phyloP scores from a whole-genome alignment of 2,797 vertebrate genomes.

The Lagodon rhomboides region DNA sequence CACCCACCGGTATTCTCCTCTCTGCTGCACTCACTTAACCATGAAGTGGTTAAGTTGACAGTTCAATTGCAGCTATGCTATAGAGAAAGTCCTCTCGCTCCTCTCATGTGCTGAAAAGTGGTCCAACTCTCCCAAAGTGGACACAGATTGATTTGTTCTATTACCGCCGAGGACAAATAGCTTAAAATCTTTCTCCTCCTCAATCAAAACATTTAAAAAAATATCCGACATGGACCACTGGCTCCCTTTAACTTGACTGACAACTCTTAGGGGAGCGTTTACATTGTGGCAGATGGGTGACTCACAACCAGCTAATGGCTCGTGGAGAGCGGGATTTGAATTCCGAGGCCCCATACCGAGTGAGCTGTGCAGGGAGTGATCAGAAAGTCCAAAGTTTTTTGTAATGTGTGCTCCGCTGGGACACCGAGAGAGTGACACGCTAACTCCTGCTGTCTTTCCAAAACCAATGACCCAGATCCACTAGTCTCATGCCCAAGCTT shows the following conservation, averaged over 20 bases:
- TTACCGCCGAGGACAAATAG: conserved; percentile 52
- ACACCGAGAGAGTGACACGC: conserved; percentile 36
- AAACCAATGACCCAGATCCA: conserved; percentile 69
- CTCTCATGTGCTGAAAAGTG: conserved; percentile 47
- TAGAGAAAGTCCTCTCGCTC: conserved; percentile 51
- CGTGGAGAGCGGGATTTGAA: conserved; percentile 66
- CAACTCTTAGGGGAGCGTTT: conserved; percentile 59
- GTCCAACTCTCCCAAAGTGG: conserved; percentile 62
- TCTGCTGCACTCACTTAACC: conserved; percentile 75
- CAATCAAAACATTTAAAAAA: conserved; percentile 50
- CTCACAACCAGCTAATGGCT: conserved; percentile 63
- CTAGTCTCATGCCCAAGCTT: conserved; percentile 31
- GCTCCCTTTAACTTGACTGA: conserved; percentile 63
- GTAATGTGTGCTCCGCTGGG: conserved; percentile 54
- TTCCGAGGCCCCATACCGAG: conserved; percentile 67
- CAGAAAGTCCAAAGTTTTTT: conserved; percentile 65
- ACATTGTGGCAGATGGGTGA: conserved; percentile 72
- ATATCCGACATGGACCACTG: conserved; percentile 59
- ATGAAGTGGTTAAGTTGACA: conserved; percentile 79
- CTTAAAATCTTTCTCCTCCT: conserved; percentile 40
- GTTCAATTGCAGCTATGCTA: conserved; percentile 73
- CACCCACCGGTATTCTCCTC: conserved; percentile 48
- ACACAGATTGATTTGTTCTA: conserved; percentile 71
- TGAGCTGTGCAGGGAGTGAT: conserved; percentile 58
- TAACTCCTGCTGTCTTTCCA: conserved; percentile 53